A percentile compares a stretch with the other conserved stretches of the same genome.
These are phyloP conservation scores for Ooceraea biroi DNA, from an alignment of 1,140 invertebrate species.

Conservation along the genomic window DNA sequence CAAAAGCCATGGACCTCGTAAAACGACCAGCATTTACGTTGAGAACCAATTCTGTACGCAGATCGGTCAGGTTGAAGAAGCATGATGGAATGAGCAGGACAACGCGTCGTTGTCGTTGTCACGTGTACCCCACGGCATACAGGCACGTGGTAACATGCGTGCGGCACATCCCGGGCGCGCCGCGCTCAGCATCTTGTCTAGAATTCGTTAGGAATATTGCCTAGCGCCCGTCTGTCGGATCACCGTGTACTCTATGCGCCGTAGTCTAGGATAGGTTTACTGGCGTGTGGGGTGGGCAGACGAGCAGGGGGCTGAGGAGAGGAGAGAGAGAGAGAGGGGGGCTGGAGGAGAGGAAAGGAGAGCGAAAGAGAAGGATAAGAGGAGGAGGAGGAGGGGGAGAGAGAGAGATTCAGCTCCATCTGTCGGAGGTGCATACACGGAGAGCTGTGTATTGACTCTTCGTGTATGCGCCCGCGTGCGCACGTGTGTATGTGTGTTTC, in stretches of 20 bases:
- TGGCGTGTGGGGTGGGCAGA: conserved; percentile 12
- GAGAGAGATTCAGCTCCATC: conserved; percentile 76
- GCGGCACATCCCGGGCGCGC: neutral
- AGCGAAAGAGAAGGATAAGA: conserved; percentile 19
- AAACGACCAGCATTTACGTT: too few species aligned
- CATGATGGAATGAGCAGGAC: conserved; percentile 11
- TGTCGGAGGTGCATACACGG: conserved; percentile 73
- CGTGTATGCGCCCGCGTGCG: conserved; percentile 37
- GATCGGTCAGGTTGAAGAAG: conserved; percentile 25
- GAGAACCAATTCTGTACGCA: conserved; percentile 23
- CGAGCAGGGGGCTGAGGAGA: conserved; percentile 20
- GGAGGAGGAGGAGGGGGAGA: neutral
- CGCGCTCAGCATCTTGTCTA: conserved; percentile 22
- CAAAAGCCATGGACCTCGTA: too few species aligned
- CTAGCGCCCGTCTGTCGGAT: conserved; percentile 20
- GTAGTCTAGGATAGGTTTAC: conserved; percentile 77
- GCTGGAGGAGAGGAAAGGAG: neutral
- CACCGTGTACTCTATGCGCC: conserved; percentile 39
- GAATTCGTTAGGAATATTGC: conserved; percentile 68
- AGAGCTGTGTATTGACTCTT: conserved; percentile 63
- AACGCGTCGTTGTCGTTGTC: neutral
- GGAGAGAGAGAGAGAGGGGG: conserved; percentile 19
- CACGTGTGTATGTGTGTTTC: conserved; percentile 71
- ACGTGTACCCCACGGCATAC: neutral
- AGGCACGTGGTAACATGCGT: conserved; percentile 27